Conservation (phyloP, 2,797 vertebrate species). For the Cossypha heuglini region DNA sequence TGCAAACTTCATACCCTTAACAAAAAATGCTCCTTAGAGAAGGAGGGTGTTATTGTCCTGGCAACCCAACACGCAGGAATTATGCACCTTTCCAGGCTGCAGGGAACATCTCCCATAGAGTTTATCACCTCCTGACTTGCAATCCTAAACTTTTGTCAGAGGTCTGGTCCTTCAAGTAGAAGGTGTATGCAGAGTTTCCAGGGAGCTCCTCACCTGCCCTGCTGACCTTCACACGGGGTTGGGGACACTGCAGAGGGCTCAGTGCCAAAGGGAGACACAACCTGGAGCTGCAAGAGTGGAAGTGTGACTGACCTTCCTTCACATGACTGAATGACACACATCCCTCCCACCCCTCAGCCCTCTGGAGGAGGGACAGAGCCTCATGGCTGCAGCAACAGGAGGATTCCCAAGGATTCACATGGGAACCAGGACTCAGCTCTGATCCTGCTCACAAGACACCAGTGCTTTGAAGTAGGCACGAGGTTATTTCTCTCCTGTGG, state of each 20-base stretch:
- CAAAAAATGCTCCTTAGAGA: neutral
- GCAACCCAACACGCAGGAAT: neutral
- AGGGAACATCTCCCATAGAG: neutral
- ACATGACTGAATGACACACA: neutral
- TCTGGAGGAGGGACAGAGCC: neutral
- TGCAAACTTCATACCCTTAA: neutral
- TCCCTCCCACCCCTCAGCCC: neutral
- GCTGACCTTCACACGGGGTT: neutral
- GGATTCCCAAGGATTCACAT: neutral
- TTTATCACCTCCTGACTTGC: neutral
- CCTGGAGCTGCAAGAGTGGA: neutral
- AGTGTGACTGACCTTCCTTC: neutral
- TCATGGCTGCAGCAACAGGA: fast-evolving
- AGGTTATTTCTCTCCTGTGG: neutral
- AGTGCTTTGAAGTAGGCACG: neutral
- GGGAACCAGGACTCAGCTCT: neutral
- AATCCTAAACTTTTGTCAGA: neutral
- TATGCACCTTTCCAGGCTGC: neutral
- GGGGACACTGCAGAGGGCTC: neutral
- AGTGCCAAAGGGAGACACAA: neutral
- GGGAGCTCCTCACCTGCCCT: neutral
- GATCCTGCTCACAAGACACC: neutral
- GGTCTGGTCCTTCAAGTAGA: neutral
- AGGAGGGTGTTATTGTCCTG: neutral
- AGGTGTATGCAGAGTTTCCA: neutral